Evolutionary conservation across 2,113 vertebrate genomes (phyloP).

Genomic region (Limnothrissa miodon): DNA sequence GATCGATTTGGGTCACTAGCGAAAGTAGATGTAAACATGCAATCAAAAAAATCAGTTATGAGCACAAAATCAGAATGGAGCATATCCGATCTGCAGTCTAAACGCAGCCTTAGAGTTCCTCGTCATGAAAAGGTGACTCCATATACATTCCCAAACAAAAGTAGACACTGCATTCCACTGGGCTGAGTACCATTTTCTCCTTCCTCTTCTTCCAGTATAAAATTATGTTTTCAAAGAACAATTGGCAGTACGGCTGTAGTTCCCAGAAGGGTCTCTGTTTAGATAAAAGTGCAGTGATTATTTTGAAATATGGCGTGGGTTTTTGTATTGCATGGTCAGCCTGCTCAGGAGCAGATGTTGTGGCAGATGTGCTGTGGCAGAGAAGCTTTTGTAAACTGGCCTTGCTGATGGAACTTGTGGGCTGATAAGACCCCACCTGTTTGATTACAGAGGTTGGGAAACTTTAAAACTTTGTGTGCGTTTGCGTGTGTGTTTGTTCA

Average conservation of each 20-base stretch:
- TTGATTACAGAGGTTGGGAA: constrained; percentile 10
- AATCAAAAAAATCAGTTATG: too few species aligned
- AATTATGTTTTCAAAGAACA: background rate
- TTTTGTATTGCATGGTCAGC: background rate
- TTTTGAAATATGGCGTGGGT: background rate
- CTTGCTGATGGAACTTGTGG: background rate
- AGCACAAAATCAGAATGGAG: too few species aligned
- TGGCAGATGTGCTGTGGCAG: constrained; percentile 11
- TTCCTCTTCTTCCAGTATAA: background rate
- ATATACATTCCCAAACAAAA: background rate
- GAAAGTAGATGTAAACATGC: too few species aligned
- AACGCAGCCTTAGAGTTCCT: too few species aligned
- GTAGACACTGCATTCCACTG: background rate
- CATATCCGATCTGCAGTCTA: too few species aligned
- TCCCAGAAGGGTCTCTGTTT: background rate
- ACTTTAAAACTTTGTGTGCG: background rate
- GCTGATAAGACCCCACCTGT: constrained; percentile 27
- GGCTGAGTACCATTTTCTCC: background rate
- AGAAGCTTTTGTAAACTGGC: background rate
- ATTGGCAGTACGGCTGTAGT: background rate
- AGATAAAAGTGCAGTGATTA: background rate
- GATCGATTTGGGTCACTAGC: too few species aligned
- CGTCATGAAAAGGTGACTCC: background rate
- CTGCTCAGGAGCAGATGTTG: background rate
- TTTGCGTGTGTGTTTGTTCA: background rate